These are phyloP conservation scores for Propsilocerus akamusi DNA, from an alignment of 1,140 invertebrate species.

Conservation along the genomic window DNA sequence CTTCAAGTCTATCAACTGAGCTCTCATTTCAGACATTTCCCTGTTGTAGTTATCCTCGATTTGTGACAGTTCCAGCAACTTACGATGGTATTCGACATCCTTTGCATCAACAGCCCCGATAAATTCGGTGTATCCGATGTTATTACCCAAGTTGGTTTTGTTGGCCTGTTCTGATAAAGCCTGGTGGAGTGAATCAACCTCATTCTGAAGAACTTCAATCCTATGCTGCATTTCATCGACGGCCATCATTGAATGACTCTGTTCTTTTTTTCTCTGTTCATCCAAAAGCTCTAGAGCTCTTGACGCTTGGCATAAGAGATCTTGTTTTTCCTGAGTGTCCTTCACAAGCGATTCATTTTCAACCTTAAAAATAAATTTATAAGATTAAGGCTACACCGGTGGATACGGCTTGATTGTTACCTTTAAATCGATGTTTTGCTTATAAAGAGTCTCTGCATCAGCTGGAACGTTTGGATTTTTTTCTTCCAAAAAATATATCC, in stretches of 20 bases:
- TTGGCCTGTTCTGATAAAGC: not conserved
- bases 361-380: constrained; percentile 29
- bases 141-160: not conserved
- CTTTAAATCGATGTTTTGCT: constrained; percentile 60
- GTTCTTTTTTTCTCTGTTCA: constrained; percentile 27
- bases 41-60: not conserved
- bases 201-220: constrained; percentile 9
- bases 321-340: constrained; percentile 62
- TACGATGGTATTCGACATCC: not conserved
- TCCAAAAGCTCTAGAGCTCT: constrained; percentile 55
- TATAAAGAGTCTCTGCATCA: constrained; percentile 18
- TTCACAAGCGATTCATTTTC: constrained; percentile 59
- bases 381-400: not conserved
- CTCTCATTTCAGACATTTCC: constrained; percentile 11
- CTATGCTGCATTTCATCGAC: constrained; percentile 18
- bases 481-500: constrained; percentile 82
- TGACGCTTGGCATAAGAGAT: constrained; percentile 64
- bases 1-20: constrained; percentile 11
- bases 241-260: constrained; percentile 13
- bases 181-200: not conserved
- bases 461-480: constrained; percentile 7
- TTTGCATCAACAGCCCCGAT: not conserved
- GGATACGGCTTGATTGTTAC: constrained; percentile 25
- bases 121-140: not conserved
- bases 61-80: not conserved